These are phyloP conservation scores for Percina caprodes DNA, from an alignment of 2,113 vertebrate species.

Conservation along the genomic window DNA sequence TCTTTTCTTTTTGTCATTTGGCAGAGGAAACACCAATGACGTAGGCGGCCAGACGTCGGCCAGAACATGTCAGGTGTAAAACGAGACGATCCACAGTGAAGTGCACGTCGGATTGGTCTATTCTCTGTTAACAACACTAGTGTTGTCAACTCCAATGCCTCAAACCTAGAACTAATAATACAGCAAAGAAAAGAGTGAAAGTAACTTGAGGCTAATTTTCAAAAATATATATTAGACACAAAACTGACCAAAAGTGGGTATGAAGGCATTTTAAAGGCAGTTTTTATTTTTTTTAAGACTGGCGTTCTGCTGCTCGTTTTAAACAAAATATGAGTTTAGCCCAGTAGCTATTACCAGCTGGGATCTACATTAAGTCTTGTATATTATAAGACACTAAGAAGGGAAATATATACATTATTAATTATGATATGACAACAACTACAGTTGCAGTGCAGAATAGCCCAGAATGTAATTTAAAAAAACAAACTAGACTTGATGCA, in stretches of 20 bases:
- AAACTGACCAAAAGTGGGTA: not conserved
- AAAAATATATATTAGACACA: not conserved
- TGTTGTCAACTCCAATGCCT: not conserved
- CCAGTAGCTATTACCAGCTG: not conserved
- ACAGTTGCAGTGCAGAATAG: not conserved
- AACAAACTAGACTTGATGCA: not conserved
- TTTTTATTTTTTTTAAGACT: not conserved
- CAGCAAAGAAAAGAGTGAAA: not conserved
- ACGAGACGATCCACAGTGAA: not conserved
- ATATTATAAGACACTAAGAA: not conserved
- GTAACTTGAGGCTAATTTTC: not conserved
- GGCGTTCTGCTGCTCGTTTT: not conserved
- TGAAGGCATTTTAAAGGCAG: not conserved
- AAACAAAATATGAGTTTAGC: not conserved
- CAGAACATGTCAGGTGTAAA: not conserved
- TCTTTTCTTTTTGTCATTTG: not conserved
- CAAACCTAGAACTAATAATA: too few species aligned
- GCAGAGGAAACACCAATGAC: slow-evolving; percentile 36
- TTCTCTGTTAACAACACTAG: not conserved
- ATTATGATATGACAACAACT: not conserved
- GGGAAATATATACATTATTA: not conserved
- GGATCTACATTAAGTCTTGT: not conserved
- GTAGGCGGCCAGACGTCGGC: rapidly evolving
- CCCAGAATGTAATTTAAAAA: too few species aligned
- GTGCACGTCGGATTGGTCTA: not conserved